These are phyloP conservation scores for Anoplopoma fimbria DNA, from an alignment of 2,113 vertebrate species.

Conservation along the genomic window DNA sequence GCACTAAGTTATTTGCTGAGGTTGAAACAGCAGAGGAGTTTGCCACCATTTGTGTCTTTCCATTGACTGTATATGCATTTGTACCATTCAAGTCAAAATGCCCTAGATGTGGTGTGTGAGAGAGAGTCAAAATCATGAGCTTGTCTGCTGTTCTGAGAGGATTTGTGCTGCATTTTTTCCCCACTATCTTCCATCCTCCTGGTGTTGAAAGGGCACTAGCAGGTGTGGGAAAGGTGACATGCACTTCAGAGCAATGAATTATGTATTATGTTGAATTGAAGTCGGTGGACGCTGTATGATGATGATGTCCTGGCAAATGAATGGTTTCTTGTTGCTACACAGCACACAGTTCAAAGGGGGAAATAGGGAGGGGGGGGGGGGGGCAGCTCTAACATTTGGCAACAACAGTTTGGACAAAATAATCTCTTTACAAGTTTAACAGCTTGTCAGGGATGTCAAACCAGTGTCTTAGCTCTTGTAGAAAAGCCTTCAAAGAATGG, in stretches of 20 bases:
- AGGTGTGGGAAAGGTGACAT: not conserved
- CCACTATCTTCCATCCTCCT: not conserved
- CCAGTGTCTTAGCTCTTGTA: not conserved
- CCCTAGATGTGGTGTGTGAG: not conserved
- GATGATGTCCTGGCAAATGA: slow-evolving; percentile 33
- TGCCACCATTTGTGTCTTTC: not conserved
- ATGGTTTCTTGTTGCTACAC: slow-evolving; percentile 11
- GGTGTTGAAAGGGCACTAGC: not conserved
- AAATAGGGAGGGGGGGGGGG: too few relatives aligned
- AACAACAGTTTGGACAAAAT: slow-evolving; percentile 1
- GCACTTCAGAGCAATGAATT: slow-evolving; percentile 33
- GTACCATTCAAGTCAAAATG: not conserved
- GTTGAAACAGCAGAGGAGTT: not conserved
- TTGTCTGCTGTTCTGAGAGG: not conserved
- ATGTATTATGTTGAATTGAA: slow-evolving; percentile 26
- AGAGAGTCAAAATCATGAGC: not conserved
- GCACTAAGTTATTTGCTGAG: not conserved
- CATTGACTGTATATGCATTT: not conserved
- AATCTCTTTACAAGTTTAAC: slow-evolving; percentile 45
- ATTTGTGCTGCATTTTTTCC: slow-evolving; percentile 4
- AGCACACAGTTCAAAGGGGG: slow-evolving; percentile 4
- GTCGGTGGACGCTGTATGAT: slow-evolving; percentile 6
- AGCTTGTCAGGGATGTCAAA: slow-evolving; percentile 23
- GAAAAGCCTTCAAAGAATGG: slow-evolving; percentile 13
- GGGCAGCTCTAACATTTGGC: not conserved